phyloP scores from a whole-genome alignment of 2,888 invertebrate species.

The Andricus curvator region DNA sequence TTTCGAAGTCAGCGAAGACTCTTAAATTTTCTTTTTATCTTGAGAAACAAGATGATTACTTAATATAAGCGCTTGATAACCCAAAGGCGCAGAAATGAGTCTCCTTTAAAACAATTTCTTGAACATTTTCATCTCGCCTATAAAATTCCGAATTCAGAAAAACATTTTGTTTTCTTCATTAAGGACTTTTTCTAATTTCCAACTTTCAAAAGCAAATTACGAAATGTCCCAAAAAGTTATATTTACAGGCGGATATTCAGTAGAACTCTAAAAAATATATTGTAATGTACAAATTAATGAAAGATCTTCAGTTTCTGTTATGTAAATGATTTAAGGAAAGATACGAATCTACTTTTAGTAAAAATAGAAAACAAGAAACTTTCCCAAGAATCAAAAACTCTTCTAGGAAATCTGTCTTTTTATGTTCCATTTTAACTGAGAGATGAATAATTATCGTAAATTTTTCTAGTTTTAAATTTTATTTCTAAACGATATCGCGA shows the following conservation, averaged over 20 bases:
- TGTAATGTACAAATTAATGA: too few species aligned
- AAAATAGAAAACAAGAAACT: too few species aligned
- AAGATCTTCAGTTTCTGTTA: too few species aligned
- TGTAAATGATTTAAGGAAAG: too few species aligned
- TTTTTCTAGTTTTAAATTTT: too few species aligned
- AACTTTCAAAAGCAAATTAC: not conserved
- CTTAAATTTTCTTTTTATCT: not conserved
- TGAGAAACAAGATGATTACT: not conserved
- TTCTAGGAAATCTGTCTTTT: not conserved
- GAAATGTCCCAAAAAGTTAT: not conserved
- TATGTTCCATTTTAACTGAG: too few species aligned
- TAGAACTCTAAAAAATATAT: not conserved
- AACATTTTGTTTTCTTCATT: not conserved
- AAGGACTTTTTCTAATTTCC: not conserved
- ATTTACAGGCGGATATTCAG: not conserved
- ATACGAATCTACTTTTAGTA: too few species aligned
- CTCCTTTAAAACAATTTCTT: not conserved
- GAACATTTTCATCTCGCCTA: not conserved
- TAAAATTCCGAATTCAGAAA: not conserved
- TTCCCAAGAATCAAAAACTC: not conserved
- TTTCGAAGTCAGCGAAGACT: slow-evolving; percentile 1
- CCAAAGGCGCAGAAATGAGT: not conserved
- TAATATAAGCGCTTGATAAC: not conserved
- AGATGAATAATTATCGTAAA: too few species aligned
- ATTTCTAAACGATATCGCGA: too few species aligned